Conservation (phyloP, 1,140 invertebrate genomes). For the Dinoponera quadriceps region DNA sequence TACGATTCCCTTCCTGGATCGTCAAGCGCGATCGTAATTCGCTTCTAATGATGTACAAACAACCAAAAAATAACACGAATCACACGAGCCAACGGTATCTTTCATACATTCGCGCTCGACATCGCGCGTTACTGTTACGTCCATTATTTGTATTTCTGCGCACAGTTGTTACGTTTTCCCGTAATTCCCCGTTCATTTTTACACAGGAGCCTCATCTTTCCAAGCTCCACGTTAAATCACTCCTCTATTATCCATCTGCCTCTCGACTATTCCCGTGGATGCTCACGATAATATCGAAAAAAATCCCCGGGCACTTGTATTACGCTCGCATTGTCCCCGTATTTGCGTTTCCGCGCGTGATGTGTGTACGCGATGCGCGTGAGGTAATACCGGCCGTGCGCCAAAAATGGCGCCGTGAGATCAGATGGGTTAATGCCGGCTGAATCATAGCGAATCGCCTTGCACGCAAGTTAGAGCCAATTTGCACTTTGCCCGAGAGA, state of each 20-base stretch:
- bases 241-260: too few species aligned
- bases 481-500: slow-evolving; percentile 49
- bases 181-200: too few species aligned
- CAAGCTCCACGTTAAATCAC: too few species aligned
- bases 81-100: neutral
- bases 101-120: neutral
- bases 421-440: neutral
- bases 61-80: neutral
- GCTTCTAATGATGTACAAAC: neutral
- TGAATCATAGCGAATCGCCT: slow-evolving; percentile 39
- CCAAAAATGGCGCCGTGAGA: slow-evolving; percentile 22
- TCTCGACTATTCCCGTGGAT: too few species aligned
- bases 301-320: too few species aligned
- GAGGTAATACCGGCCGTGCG: neutral
- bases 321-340: neutral
- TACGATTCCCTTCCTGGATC: slow-evolving; percentile 3
- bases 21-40: neutral
- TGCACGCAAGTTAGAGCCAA: slow-evolving; percentile 54
- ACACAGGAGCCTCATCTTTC: too few species aligned
- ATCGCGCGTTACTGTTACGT: neutral
- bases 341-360: neutral
- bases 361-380: neutral
- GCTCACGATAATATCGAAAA: too few species aligned
- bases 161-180: too few species aligned
- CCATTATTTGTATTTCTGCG: neutral